phyloP scores from a whole-genome alignment of 2,113 vertebrate species.

The Cyprinus carpio region DNA sequence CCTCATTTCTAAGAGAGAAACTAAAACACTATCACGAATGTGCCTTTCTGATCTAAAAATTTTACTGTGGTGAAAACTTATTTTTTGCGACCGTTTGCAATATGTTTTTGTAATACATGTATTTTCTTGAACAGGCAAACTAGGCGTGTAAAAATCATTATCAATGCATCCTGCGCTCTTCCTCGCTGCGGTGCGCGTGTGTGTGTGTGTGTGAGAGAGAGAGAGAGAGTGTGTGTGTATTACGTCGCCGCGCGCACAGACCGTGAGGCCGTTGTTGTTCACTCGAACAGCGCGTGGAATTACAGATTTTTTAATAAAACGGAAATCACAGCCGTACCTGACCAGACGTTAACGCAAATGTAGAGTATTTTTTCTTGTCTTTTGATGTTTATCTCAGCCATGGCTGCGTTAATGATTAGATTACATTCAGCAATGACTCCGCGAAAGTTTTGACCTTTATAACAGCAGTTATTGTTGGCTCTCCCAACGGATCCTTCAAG shows the following conservation, averaged over 20 bases:
- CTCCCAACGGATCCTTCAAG: slow-evolving; percentile 4
- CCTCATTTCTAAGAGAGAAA: slow-evolving; percentile 66
- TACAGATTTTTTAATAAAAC: not conserved
- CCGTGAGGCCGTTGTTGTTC: slow-evolving; percentile 60
- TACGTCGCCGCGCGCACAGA: slow-evolving; percentile 3
- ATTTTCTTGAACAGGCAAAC: slow-evolving; percentile 40
- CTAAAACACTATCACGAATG: slow-evolving; percentile 44
- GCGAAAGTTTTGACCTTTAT: slow-evolving; percentile 64
- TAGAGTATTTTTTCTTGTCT: not conserved
- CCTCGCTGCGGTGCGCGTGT: not conserved
- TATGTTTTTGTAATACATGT: not conserved
- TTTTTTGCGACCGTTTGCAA: not conserved
- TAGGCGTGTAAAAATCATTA: slow-evolving; percentile 7
- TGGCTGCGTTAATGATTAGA: slow-evolving; percentile 65
- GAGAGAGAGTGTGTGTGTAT: not conserved
- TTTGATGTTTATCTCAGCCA: slow-evolving; percentile 44
- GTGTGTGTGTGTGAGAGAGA: too few relatives aligned
- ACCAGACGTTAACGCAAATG: not conserved
- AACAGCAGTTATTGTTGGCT: not conserved
- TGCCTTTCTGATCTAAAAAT: slow-evolving; percentile 21
- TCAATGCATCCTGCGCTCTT: not conserved
- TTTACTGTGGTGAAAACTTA: slow-evolving; percentile 19
- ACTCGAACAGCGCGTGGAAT: slow-evolving; percentile 36
- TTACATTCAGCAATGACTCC: slow-evolving; percentile 42
- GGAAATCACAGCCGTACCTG: not conserved